Conservation (phyloP, 2,113 vertebrate species). For the Salvator merianae region DNA sequence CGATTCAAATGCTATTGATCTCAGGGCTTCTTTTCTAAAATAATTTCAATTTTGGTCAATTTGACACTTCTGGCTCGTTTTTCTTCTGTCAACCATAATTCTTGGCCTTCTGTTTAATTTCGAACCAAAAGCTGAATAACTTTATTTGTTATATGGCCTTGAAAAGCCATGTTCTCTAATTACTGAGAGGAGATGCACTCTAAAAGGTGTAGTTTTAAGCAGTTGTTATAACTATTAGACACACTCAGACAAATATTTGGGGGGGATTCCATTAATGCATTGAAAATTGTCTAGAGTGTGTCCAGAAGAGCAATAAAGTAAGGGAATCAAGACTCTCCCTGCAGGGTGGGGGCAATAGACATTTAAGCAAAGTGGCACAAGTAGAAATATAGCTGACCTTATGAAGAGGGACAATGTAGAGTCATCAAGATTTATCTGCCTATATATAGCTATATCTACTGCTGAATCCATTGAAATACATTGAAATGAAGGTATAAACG, state of each 20-base stretch:
- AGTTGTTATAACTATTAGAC: not conserved
- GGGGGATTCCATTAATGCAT: not conserved
- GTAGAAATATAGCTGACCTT: conserved; percentile 3
- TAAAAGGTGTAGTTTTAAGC: conserved; percentile 34
- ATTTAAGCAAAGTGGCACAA: conserved; percentile 19
- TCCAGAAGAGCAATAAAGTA: conserved; percentile 1
- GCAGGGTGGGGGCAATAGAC: not conserved
- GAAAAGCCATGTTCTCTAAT: conserved; percentile 9
- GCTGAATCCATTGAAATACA: not conserved
- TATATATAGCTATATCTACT: conserved; percentile 11
- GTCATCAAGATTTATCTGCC: not conserved
- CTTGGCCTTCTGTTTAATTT: conserved; percentile 55
- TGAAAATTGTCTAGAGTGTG: not conserved
- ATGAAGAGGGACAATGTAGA: not conserved
- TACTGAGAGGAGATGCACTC: conserved; percentile 13
- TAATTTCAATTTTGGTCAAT: conserved; percentile 36
- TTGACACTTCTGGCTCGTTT: conserved; percentile 44
- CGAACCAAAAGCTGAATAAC: conserved; percentile 41
- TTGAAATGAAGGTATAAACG: not conserved
- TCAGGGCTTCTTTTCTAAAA: conserved; percentile 40
- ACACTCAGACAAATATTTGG: conserved; percentile 27
- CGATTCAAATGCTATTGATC: conserved; percentile 24
- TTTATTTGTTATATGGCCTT: not conserved
- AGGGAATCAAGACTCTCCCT: conserved; percentile 32
- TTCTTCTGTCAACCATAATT: conserved; percentile 60